Percentiles rank a stretch among this genome's conserved stretches.
Conservation (phyloP, 2,797 vertebrate species). For the Acanthornis magna region DNA sequence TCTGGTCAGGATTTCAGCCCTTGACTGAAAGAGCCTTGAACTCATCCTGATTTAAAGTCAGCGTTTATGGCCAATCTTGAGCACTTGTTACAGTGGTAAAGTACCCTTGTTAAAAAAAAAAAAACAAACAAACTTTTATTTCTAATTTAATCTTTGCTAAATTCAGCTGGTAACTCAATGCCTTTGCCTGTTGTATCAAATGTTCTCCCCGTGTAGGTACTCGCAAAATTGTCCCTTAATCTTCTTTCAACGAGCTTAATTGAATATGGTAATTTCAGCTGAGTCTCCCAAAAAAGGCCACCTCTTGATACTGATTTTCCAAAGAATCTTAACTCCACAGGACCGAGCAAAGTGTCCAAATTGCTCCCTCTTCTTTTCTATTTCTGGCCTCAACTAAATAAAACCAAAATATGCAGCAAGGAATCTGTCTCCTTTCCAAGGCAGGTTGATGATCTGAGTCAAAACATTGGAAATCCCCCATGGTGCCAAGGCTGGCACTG, state of each 20-base stretch:
- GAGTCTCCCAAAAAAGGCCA: background rate
- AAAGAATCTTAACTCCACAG: background rate
- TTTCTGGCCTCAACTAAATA: background rate
- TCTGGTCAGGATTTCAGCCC: background rate
- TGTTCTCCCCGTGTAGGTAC: background rate
- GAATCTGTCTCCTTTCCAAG: background rate
- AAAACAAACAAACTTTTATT: background rate
- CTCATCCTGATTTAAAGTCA: background rate
- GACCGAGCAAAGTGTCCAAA: background rate
- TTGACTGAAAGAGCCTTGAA: background rate
- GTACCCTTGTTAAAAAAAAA: background rate
- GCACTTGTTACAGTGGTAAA: background rate
- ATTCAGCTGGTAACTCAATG: background rate
- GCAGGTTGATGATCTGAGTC: background rate
- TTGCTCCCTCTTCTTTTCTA: background rate
- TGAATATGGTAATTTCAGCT: background rate
- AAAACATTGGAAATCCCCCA: background rate
- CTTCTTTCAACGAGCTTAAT: constrained; percentile 13
- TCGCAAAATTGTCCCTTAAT: constrained; percentile 32
- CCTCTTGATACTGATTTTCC: background rate
- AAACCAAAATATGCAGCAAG: background rate
- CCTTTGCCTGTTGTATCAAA: background rate
- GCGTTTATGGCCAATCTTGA: background rate
- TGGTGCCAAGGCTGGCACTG: background rate
- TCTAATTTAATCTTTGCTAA: background rate